Base-by-base conservation (phyloP, 2,113 vertebrate genomes). In the Petromus typicus region DNA sequence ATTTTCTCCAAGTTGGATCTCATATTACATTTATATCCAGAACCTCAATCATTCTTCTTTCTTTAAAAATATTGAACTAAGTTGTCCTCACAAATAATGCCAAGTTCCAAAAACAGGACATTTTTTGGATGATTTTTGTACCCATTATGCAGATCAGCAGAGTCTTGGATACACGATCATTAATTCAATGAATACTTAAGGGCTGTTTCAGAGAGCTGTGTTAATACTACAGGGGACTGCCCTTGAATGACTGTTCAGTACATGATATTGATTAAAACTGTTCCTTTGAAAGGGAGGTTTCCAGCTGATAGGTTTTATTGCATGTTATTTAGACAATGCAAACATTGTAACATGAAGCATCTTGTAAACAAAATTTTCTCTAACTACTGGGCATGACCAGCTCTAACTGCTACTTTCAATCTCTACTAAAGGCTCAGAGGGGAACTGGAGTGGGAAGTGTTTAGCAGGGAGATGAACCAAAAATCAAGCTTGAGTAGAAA, bases 301-400 rank as follows among this genome's bases (percentile, higher is more conserved):
- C 96, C 94, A 96, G 94, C 84, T 97, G 94, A 94, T 94, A 87
- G 94, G 87, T 96, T 97, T 97, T 97, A 97, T 91, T 94, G 97
- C 95, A 48, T 95, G 80, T 94, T 97, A 97, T 95, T 97, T 96
- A 95, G 91, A 96, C 87, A 97, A 85, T 97, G 69, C 93, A 96
- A 95, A 97, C 75, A 91, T 89, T 96, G 54, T 94, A 97, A 96
- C 86, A 94, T 54, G 66, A 80, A 96, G 59, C 84, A 96, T 96
- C 91, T 94, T 96, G 86, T 97, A 97, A 97, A 97, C 86, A 97
- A 97, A 95, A 96, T 97, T 96, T 96, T 89, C 86, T 64, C 75
- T 97, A 94, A 71, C 93, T 97, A 85, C 57, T 93, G 96, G 91
- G 89, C 94, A 97, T 95, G 96, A 89, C 95, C 93, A 96, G 83